Percentiles rank a stretch among this genome's conserved stretches.
Conservation (phyloP, 2,113 vertebrate species). For the Rutilus rutilus region DNA sequence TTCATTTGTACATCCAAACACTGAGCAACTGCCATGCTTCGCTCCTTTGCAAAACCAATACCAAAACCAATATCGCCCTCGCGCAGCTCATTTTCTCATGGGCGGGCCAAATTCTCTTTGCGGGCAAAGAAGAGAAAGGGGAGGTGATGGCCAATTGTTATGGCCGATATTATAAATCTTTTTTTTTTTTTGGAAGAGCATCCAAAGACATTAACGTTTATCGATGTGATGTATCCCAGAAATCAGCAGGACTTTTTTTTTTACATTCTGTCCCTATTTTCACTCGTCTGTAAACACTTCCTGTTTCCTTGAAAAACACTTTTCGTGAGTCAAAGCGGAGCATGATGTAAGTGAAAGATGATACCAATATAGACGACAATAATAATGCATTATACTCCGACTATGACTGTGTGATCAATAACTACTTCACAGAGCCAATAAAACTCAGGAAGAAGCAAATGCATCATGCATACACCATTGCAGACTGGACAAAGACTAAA, state of each 20-base stretch:
- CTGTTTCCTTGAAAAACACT: background rate
- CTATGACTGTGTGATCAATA: background rate
- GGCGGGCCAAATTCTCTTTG: no score
- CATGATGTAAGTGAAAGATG: background rate
- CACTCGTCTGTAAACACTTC: background rate
- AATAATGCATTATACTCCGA: background rate
- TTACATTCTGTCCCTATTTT: background rate
- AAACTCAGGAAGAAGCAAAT: background rate
- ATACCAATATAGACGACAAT: background rate
- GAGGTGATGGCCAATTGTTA: no score
- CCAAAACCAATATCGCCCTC: no score
- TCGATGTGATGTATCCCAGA: background rate
- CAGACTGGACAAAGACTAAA: background rate
- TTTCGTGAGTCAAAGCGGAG: background rate
- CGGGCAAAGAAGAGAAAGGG: no score
- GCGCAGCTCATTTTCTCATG: no score
- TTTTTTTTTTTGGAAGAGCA: background rate
- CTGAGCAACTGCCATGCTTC: no score
- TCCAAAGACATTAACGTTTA: background rate
- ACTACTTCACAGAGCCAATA: background rate
- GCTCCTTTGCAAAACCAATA: no score
- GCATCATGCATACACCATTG: background rate
- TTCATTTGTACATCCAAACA: no score
- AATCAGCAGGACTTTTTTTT: no score
- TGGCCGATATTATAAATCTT: background rate